These are phyloP conservation scores for Sebastes elongatus DNA, from an alignment of 2,797 vertebrate species.

Conservation along the genomic window DNA sequence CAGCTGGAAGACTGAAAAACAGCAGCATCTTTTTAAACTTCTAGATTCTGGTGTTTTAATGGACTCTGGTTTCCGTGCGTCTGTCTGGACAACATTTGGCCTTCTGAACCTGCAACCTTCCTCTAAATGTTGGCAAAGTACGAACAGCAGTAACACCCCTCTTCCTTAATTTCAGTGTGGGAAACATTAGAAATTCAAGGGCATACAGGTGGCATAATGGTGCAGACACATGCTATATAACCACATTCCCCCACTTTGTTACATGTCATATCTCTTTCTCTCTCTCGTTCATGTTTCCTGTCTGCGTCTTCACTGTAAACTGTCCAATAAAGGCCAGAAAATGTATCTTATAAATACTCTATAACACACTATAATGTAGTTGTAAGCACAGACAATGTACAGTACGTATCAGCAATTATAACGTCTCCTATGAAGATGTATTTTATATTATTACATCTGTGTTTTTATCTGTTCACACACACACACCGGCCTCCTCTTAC, in stretches of 20 bases:
- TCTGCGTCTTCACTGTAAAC: background rate
- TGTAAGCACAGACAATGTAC: no score
- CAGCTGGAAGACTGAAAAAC: background rate
- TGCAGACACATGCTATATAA: background rate
- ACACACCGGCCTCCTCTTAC: background rate
- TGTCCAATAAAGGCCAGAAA: background rate
- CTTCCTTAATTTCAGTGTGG: background rate
- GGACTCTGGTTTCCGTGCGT: background rate
- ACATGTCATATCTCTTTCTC: background rate
- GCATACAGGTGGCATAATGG: background rate
- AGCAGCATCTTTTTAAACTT: background rate
- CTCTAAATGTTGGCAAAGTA: no score
- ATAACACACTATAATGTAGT: no score
- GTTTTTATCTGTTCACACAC: background rate
- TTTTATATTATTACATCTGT: background rate
- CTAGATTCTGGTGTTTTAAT: background rate
- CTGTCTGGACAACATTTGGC: background rate
- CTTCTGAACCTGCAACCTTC: background rate
- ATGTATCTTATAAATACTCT: background rate
- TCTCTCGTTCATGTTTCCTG: background rate
- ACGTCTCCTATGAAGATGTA: background rate
- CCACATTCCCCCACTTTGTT: background rate
- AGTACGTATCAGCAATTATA: background rate
- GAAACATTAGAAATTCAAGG: background rate
- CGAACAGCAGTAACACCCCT: background rate